Percentiles rank a stretch among this genome's conserved stretches.
Evolutionary conservation across 2,113 vertebrate genomes (phyloP).

Genomic region (Elephas maximus): DNA sequence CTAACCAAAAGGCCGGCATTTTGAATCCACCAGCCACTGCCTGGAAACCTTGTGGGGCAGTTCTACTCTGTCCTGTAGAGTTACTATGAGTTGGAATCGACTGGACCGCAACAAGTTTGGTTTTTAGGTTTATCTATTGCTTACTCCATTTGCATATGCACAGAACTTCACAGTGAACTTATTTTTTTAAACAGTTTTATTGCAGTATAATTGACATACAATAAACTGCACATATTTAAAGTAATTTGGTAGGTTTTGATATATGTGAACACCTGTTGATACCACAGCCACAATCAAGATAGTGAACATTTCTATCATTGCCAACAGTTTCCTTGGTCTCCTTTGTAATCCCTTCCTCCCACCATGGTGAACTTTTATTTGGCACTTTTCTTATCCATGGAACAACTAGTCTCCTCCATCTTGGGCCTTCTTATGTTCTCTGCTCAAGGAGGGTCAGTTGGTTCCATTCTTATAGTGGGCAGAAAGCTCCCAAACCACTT

Average conservation of each 20-base stretch:
- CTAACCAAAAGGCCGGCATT: neutral
- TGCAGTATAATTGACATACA: neutral
- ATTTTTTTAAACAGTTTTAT: neutral
- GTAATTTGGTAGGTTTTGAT: neutral
- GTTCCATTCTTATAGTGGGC: neutral
- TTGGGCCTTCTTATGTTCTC: neutral
- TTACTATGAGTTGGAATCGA: neutral
- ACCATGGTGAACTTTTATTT: neutral
- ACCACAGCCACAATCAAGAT: neutral
- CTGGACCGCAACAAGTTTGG: neutral
- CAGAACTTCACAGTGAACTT: neutral
- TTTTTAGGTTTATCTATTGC: neutral
- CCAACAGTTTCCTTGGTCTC: neutral
- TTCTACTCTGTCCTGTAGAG: too few species aligned
- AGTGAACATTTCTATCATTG: neutral
- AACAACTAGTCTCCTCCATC: neutral
- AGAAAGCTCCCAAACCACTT: neutral
- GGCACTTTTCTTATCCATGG: neutral
- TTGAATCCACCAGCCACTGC: neutral
- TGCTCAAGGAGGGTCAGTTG: neutral
- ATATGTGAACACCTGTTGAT: neutral
- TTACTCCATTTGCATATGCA: neutral
- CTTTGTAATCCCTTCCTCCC: neutral
- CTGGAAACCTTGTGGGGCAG: too few species aligned
- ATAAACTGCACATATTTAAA: neutral